Conservation (phyloP, 2,888 invertebrate species). For the Panopea generosa region DNA sequence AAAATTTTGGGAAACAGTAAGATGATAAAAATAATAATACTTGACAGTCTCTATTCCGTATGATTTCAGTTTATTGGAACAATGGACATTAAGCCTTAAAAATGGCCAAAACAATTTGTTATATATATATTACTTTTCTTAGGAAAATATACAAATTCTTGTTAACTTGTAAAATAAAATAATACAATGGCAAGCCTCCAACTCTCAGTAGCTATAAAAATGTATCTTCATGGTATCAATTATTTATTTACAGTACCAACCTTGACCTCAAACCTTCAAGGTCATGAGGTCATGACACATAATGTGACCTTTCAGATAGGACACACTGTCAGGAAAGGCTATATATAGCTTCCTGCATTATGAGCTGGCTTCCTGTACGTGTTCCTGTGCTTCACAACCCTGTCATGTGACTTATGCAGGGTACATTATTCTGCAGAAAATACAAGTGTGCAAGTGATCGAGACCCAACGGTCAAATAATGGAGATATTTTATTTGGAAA, state of each 20-base stretch:
- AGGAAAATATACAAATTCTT: too few relatives aligned
- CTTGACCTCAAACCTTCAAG: conserved; percentile 41
- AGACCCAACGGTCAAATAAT: conserved; percentile 42
- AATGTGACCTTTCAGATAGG: conserved; percentile 35
- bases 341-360: conserved; percentile 48
- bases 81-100: too few relatives aligned
- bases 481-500: background rate
- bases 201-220: background rate
- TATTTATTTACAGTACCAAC: conserved; percentile 32
- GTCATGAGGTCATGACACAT: conserved; percentile 47
- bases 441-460: conserved; percentile 56
- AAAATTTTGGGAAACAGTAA: too few relatives aligned
- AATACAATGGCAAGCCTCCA: conserved; percentile 6
- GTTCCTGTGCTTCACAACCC: conserved; percentile 20
- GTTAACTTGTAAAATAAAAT: too few relatives aligned
- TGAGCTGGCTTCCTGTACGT: conserved; percentile 14
- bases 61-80: too few relatives aligned
- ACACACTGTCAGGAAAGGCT: conserved; percentile 51
- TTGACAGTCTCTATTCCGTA: too few relatives aligned
- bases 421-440: conserved; percentile 58
- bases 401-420: conserved; percentile 46
- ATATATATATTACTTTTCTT: too few relatives aligned
- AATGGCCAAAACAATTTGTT: too few relatives aligned
- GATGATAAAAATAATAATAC: too few relatives aligned
- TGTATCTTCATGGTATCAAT: background rate